phyloP scores from a whole-genome alignment of 2,797 vertebrate genomes.

The Delichon dasypus region DNA sequence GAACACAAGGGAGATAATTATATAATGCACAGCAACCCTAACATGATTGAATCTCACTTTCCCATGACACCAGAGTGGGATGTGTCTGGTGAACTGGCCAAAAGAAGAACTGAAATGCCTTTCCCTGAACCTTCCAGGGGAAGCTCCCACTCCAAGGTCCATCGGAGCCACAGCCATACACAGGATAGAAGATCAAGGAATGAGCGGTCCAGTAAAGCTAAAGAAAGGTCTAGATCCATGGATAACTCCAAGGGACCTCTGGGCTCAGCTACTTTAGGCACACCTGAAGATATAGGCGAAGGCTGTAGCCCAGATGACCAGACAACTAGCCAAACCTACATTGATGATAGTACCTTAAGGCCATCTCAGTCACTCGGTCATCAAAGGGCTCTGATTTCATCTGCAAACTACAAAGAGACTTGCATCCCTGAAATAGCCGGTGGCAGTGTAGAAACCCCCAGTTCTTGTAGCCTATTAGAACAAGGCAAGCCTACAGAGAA shows the following conservation, averaged over 20 bases:
- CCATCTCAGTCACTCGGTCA: constrained; percentile 87
- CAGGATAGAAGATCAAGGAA: constrained; percentile 95
- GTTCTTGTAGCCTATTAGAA: constrained; percentile 87
- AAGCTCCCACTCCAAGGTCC: constrained; percentile 95
- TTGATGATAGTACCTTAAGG: constrained; percentile 91
- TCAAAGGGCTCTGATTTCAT: constrained; percentile 84
- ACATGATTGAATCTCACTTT: constrained; percentile 93
- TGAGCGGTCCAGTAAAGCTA: constrained; percentile 93
- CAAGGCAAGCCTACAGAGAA: constrained; percentile 84
- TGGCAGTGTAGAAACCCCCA: constrained; percentile 85
- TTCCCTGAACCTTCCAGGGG: constrained; percentile 96
- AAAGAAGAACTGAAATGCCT: constrained; percentile 97
- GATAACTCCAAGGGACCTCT: constrained; percentile 95
- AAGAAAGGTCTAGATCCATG: constrained; percentile 97
- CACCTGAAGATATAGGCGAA: constrained; percentile 87
- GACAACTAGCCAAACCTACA: constrained; percentile 85
- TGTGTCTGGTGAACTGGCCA: constrained; percentile 94
- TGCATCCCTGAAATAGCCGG: constrained; percentile 89
- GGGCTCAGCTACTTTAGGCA: constrained; percentile 84
- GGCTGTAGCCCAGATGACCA: constrained; percentile 87
- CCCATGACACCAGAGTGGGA: constrained; percentile 98
- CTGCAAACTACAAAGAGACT: constrained; percentile 84
- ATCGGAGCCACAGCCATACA: constrained; percentile 98
- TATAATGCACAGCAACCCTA: constrained; percentile 91
- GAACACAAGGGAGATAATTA: constrained; percentile 91